Evolutionary conservation across 2,797 vertebrate genomes (phyloP).

Genomic region (Gobionotothen gibberifrons): DNA sequence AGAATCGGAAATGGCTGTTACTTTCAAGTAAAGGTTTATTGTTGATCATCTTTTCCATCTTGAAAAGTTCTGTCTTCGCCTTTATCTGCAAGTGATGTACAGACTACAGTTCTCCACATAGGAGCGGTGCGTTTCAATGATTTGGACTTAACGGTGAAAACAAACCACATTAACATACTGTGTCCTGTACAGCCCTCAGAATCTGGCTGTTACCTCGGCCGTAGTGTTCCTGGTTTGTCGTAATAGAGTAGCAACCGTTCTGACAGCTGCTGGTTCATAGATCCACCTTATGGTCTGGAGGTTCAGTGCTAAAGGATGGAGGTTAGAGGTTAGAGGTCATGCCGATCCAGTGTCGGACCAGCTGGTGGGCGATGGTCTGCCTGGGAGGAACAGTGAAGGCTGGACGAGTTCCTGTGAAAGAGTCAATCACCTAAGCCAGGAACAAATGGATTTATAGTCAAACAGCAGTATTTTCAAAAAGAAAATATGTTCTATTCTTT

Average conservation of each 20-base stretch:
- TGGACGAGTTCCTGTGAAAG: slow-evolving; percentile 77
- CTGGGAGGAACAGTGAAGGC: slow-evolving; percentile 86
- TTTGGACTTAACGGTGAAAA: neutral
- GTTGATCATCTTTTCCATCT: neutral
- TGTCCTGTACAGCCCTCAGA: neutral
- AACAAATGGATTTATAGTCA: neutral
- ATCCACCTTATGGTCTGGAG: neutral
- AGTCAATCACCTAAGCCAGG: slow-evolving; percentile 84
- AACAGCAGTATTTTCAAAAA: neutral
- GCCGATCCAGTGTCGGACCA: slow-evolving; percentile 93
- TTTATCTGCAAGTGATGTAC: neutral
- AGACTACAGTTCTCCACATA: neutral
- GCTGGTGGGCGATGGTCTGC: slow-evolving; percentile 90
- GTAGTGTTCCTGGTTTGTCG: neutral
- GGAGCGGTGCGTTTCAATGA: neutral
- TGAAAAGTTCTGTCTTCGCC: neutral
- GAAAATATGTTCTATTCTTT: neutral
- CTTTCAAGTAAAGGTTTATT: neutral
- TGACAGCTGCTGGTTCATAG: neutral
- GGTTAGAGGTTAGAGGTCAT: slow-evolving; percentile 89
- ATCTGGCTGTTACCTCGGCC: neutral
- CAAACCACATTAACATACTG: neutral
- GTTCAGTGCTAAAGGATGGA: neutral
- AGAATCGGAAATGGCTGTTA: neutral
- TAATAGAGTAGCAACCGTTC: neutral